Conservation (phyloP, 2,113 vertebrate species). For the Hippocampus guttulatus region DNA sequence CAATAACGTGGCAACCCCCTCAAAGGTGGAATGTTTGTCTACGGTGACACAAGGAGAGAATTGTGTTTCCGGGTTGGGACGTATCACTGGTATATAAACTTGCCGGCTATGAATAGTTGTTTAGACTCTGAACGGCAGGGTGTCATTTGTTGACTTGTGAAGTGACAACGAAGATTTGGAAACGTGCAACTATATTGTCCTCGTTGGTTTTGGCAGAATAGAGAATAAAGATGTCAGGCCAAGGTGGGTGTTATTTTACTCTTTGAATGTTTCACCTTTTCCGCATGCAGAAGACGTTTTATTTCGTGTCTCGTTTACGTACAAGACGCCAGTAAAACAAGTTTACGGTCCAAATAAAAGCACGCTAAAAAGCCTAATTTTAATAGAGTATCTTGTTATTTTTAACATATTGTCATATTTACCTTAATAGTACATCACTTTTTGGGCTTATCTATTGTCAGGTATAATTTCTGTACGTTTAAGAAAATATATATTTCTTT, state of each 20-base stretch:
- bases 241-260: not conserved
- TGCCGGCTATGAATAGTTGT: not conserved
- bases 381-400: no score
- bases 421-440: no score
- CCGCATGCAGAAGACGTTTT: not conserved
- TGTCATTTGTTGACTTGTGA: not conserved
- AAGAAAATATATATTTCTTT: no score
- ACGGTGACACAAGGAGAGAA: not conserved
- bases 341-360: no score
- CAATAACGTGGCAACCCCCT: not conserved
- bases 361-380: no score
- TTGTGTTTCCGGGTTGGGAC: not conserved
- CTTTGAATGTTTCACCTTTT: not conserved
- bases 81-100: not conserved
- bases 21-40: not conserved
- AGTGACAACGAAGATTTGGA: no score
- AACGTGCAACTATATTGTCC: not conserved
- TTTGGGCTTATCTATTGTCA: no score
- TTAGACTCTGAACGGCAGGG: not conserved
- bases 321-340: no score
- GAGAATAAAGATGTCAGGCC: not conserved
- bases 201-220: not conserved
- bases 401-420: no score
- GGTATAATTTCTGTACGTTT: no score
- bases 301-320: not conserved